Percentiles rank a stretch among this genome's conserved stretches.
Conservation (phyloP, 2,797 vertebrate genomes). For the Pantherophis alleghaniensis region DNA sequence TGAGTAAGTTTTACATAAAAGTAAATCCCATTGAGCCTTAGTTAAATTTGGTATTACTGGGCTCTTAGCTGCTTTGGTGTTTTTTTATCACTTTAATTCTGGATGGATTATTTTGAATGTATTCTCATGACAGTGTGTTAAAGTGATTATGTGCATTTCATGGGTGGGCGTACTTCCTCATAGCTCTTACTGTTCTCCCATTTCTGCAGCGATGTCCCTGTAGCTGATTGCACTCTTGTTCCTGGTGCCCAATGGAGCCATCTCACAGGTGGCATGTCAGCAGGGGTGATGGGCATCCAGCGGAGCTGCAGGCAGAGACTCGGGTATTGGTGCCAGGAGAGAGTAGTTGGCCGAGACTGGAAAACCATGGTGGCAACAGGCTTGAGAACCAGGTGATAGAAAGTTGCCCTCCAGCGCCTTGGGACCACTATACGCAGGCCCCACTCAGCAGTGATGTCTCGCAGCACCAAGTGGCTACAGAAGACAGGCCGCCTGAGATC, state of each 20-base stretch:
- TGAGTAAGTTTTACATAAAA: slow-evolving; percentile 2
- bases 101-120: not conserved
- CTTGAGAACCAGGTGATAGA: slow-evolving; percentile 38
- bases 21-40: not conserved
- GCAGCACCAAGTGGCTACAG: not conserved
- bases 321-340: slow-evolving; percentile 19
- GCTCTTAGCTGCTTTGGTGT: not conserved
- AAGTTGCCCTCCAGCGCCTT: slow-evolving; percentile 22
- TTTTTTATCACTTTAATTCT: not conserved
- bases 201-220: slow-evolving; percentile 29
- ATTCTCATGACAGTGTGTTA: not conserved
- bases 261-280: slow-evolving; percentile 39
- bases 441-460: slow-evolving; percentile 5
- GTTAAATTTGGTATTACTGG: not conserved
- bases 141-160: not conserved
- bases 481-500: slow-evolving; percentile 30
- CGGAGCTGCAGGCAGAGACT: slow-evolving; percentile 24
- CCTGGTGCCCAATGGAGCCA: slow-evolving; percentile 40
- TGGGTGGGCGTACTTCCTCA: slow-evolving; percentile 3
- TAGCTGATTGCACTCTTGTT: slow-evolving; percentile 31
- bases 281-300: slow-evolving; percentile 33
- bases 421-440: slow-evolving; percentile 19
- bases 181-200: slow-evolving; percentile 26
- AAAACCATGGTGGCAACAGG: slow-evolving; percentile 14
- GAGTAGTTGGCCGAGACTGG: slow-evolving; percentile 25